Percentiles rank a stretch among this genome's conserved stretches.
Conservation (phyloP, 1,140 invertebrate species). For the Hormaphis cornu region DNA sequence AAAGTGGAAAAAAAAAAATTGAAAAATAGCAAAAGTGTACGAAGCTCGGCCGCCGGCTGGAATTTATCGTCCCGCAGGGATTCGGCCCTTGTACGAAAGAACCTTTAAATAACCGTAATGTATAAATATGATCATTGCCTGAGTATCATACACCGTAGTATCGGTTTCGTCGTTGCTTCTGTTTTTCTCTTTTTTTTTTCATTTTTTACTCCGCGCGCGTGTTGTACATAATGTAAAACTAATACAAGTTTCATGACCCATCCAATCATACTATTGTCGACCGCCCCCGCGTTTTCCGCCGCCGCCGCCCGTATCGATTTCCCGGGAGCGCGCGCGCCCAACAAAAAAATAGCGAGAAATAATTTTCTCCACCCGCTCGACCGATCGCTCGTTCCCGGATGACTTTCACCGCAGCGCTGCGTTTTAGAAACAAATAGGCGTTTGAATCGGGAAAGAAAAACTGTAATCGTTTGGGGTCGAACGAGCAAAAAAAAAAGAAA, state of each 20-base stretch:
- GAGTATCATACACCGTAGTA: background rate
- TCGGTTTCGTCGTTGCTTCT: background rate
- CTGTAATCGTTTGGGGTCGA: no score
- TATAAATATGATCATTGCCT: slow-evolving; percentile 32
- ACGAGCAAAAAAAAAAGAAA: no score
- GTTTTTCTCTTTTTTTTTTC: slow-evolving; percentile 6
- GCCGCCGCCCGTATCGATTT: background rate
- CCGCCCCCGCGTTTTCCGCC: background rate
- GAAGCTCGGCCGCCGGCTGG: background rate
- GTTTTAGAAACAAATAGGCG: no score
- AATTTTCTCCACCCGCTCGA: no score
- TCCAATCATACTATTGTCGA: slow-evolving; percentile 32
- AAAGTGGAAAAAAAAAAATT: slow-evolving; percentile 17
- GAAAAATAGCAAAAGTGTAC: slow-evolving; percentile 28
- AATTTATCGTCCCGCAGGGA: slow-evolving; percentile 19
- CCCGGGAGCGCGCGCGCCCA: no score
- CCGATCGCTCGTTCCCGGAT: no score
- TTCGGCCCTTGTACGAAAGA: slow-evolving; percentile 5
- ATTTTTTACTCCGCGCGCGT: background rate
- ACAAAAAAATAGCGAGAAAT: no score
- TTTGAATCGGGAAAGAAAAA: no score
- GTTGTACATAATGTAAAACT: background rate
- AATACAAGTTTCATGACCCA: slow-evolving; percentile 30
- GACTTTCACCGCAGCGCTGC: no score
- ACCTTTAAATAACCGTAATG: slow-evolving; percentile 31